Evolutionary conservation across 2,888 invertebrate genomes (phyloP).

Genomic region (Epirrhoe tristata): DNA sequence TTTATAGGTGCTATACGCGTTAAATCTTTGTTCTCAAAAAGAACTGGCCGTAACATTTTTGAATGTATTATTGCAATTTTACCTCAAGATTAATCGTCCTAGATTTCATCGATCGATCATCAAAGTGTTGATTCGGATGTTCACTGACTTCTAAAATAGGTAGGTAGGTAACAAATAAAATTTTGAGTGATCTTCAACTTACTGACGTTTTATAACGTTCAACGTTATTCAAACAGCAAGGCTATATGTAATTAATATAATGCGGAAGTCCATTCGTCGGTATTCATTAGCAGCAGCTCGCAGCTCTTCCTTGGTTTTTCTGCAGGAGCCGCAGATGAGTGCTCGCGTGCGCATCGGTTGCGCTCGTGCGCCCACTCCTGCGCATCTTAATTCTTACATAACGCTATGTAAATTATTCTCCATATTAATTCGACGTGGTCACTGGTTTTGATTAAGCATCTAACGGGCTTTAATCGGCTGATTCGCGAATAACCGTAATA

Average conservation of each 20-base stretch:
- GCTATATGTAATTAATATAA: constrained; percentile 64
- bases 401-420: constrained; percentile 58
- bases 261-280: constrained; percentile 74
- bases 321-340: constrained; percentile 47
- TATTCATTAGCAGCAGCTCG: constrained; percentile 76
- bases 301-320: constrained; percentile 78
- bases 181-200: background rate
- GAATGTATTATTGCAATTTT: background rate
- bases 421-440: constrained; percentile 58
- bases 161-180: background rate
- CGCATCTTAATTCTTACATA: constrained; percentile 62
- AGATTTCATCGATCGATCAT: background rate
- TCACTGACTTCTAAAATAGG: background rate
- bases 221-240: constrained; percentile 6
- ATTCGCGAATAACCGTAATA: constrained; percentile 27
- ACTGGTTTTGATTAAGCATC: constrained; percentile 57
- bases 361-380: constrained; percentile 65
- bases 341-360: constrained; percentile 33
- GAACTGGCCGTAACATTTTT: background rate
- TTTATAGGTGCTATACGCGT: constrained; percentile 36
- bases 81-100: background rate
- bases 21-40: constrained; percentile 10
- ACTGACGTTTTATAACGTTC: constrained; percentile 1
- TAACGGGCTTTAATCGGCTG: constrained; percentile 58
- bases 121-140: background rate